Evolutionary conservation across 2,113 vertebrate species (phyloP).

Genomic region (Psettodes erumei): DNA sequence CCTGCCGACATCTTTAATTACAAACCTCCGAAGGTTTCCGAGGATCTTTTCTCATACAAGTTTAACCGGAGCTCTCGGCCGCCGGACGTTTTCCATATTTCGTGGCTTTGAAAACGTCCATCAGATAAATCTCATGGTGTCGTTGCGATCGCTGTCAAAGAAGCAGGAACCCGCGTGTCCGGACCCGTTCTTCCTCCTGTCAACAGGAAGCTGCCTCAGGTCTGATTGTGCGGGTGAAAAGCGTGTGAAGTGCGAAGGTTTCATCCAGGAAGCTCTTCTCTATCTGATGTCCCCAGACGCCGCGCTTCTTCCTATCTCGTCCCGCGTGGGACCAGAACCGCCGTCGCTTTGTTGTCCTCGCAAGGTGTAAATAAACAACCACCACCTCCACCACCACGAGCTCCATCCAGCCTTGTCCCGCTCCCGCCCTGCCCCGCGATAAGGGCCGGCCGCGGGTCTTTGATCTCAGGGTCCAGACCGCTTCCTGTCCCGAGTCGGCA

Average conservation of each 20-base stretch:
- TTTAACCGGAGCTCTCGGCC: too few species aligned
- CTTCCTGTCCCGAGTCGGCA: conserved; percentile 62
- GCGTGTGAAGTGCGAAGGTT: not conserved
- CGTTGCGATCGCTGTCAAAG: not conserved
- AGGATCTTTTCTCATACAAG: too few species aligned
- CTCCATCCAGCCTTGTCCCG: conserved; percentile 10
- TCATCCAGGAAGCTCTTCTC: conserved; percentile 30
- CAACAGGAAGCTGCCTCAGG: not conserved
- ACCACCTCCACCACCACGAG: not conserved
- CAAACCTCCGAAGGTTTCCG: not conserved
- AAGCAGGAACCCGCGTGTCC: not conserved
- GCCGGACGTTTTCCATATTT: too few species aligned
- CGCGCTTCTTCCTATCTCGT: conserved; percentile 23
- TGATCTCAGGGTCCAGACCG: conserved; percentile 60
- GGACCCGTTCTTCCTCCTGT: too few species aligned
- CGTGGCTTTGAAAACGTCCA: too few species aligned
- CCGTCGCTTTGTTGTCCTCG: not conserved
- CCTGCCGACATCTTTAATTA: conserved; percentile 70
- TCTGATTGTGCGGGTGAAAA: conserved; percentile 5
- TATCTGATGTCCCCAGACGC: conserved; percentile 36
- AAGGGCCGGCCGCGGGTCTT: conserved; percentile 38
- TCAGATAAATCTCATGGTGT: too few species aligned
- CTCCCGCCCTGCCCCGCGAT: conserved; percentile 22
- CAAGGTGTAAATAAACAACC: conserved; percentile 30
- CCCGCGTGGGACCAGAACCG: not conserved